Evolutionary conservation across 2,888 invertebrate genomes (phyloP).

Genomic region (Carpatolechia fugitivella): DNA sequence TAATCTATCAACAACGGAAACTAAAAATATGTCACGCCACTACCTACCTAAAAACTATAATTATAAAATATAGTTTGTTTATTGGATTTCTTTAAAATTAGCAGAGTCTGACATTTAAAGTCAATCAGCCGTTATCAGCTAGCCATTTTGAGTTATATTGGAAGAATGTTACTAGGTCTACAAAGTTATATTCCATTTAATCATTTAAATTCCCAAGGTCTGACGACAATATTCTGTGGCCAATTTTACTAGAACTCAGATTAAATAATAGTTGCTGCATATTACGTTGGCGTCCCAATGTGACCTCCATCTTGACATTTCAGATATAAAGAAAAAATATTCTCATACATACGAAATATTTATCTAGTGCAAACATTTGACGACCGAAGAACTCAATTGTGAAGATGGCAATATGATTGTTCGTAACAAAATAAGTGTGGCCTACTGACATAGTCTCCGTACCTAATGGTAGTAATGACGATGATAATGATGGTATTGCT

Average conservation of each 20-base stretch:
- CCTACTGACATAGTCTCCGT: conserved; percentile 3
- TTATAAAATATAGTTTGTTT: no score
- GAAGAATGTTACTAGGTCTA: no score
- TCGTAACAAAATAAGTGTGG: background rate
- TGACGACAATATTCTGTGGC: background rate
- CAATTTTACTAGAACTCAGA: background rate
- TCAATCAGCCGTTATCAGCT: no score
- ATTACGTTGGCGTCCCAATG: background rate
- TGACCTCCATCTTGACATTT: background rate
- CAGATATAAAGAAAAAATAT: background rate
- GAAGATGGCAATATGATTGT: conserved; percentile 9
- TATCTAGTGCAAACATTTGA: background rate
- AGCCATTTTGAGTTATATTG: no score
- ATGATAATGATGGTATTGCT: background rate
- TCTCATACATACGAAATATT: background rate
- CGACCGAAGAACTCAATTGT: background rate
- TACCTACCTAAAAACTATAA: no score
- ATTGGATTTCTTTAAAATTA: no score
- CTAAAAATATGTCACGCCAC: no score
- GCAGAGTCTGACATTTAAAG: no score
- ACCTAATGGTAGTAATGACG: background rate
- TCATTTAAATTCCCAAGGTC: background rate
- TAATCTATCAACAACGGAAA: no score
- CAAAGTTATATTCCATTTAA: background rate
- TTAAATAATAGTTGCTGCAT: background rate